These are phyloP conservation scores for Iguana delicatissima DNA, from an alignment of 2,797 vertebrate species.

Conservation along the genomic window DNA sequence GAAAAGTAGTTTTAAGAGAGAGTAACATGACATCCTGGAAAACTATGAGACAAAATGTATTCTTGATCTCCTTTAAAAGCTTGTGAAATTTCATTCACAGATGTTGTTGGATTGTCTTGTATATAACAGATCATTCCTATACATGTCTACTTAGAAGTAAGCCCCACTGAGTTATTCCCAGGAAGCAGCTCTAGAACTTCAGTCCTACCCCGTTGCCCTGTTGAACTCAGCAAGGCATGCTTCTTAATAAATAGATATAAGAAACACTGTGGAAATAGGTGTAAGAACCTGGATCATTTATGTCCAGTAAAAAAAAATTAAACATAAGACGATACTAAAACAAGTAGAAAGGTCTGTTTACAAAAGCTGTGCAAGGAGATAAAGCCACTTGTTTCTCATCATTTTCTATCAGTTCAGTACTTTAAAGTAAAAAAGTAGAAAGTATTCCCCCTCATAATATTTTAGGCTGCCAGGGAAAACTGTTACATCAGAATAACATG, in stretches of 20 bases:
- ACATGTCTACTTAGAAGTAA: neutral
- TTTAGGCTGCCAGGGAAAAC: neutral
- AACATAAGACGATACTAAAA: neutral
- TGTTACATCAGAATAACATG: neutral
- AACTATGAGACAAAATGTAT: neutral
- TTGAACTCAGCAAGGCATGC: neutral
- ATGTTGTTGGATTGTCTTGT: neutral
- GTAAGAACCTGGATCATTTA: neutral
- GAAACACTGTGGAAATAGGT: neutral
- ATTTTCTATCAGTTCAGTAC: neutral
- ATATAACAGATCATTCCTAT: neutral
- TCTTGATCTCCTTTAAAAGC: neutral
- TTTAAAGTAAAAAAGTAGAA: constrained; percentile 3
- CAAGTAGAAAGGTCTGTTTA: neutral
- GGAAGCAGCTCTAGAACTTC: too few species aligned
- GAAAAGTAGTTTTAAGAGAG: neutral
- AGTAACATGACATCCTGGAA: neutral
- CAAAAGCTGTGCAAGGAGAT: rapidly evolving
- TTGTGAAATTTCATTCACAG: neutral
- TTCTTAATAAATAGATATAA: neutral
- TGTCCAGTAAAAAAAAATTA: neutral
- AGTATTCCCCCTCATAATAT: neutral
- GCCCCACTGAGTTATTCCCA: too few species aligned
- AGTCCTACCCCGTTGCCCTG: too few species aligned
- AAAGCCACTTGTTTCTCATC: neutral